Conservation (phyloP, 2,797 vertebrate genomes). For the Otolemur crassicaudatus region DNA sequence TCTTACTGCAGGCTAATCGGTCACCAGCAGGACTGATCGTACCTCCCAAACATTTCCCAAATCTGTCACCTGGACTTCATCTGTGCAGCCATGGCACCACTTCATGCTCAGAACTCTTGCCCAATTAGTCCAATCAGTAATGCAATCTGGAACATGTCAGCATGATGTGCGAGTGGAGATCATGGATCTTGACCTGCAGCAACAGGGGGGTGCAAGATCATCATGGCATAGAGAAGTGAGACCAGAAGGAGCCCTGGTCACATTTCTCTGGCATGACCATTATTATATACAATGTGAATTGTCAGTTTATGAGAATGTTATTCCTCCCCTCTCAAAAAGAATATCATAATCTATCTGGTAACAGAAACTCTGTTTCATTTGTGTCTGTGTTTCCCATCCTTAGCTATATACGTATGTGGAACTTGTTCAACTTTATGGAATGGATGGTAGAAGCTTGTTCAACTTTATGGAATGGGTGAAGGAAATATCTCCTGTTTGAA, state of each 20-base stretch:
- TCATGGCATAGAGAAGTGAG: not conserved
- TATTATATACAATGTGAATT: not conserved
- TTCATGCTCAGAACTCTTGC: not conserved
- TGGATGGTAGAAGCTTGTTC: not conserved
- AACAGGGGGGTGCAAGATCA: not conserved
- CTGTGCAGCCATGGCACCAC: not conserved
- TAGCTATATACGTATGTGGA: not conserved
- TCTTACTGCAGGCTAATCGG: not conserved
- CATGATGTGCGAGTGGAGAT: not conserved
- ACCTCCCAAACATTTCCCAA: not conserved
- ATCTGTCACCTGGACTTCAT: not conserved
- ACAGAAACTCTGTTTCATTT: slow-evolving; percentile 3
- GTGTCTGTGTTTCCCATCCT: not conserved
- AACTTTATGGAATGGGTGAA: not conserved
- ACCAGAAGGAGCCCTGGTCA: not conserved
- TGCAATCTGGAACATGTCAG: not conserved
- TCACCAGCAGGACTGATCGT: not conserved
- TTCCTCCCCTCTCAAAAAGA: not conserved
- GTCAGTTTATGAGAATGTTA: not conserved
- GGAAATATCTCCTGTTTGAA: not conserved
- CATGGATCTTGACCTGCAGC: not conserved
- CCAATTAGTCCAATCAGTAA: not conserved
- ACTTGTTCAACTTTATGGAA: not conserved
- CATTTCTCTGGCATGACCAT: not conserved
- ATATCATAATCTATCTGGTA: not conserved